These are phyloP conservation scores for Enteromius argenteus DNA, from an alignment of 2,797 vertebrate species.

Conservation along the genomic window DNA sequence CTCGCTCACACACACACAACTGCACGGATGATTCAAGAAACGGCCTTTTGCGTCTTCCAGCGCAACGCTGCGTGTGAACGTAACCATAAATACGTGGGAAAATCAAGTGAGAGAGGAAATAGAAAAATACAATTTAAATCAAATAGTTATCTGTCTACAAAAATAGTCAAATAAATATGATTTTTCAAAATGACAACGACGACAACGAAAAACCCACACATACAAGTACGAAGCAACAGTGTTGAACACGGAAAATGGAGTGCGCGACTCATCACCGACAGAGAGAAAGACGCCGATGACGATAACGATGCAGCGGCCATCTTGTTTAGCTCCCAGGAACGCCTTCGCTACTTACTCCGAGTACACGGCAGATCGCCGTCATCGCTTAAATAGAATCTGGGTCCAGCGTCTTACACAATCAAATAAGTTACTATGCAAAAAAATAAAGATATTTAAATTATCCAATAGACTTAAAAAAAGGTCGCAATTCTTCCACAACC, in stretches of 20 bases:
- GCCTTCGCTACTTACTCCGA: conserved; percentile 40
- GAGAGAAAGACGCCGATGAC: conserved; percentile 68
- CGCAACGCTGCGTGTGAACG: conserved; percentile 79
- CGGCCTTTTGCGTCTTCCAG: conserved; percentile 68
- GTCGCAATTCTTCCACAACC: conserved; percentile 80
- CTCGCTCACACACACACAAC: conserved; percentile 71
- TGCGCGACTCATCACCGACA: conserved; percentile 79
- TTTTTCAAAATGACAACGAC: conserved; percentile 81
- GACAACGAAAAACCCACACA: conserved; percentile 83
- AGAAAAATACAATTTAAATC: conserved; percentile 99
- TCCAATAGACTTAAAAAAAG: conserved; percentile 88
- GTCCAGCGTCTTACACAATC: conserved; percentile 85
- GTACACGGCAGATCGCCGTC: not conserved
- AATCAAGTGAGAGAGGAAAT: conserved; percentile 84
- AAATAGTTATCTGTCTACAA: conserved; percentile 93
- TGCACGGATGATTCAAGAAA: conserved; percentile 84
- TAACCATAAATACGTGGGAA: conserved; percentile 84
- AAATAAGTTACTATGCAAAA: conserved; percentile 85
- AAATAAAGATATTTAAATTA: conserved; percentile 91
- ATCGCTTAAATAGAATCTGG: conserved; percentile 68
- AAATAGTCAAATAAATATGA: conserved; percentile 99
- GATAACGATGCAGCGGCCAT: conserved; percentile 35
- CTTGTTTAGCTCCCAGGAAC: conserved; percentile 15
- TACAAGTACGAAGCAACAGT: conserved; percentile 86
- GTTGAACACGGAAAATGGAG: conserved; percentile 91